These are phyloP conservation scores for Fregata magnificens DNA, from an alignment of 2,113 vertebrate species.

Conservation along the genomic window DNA sequence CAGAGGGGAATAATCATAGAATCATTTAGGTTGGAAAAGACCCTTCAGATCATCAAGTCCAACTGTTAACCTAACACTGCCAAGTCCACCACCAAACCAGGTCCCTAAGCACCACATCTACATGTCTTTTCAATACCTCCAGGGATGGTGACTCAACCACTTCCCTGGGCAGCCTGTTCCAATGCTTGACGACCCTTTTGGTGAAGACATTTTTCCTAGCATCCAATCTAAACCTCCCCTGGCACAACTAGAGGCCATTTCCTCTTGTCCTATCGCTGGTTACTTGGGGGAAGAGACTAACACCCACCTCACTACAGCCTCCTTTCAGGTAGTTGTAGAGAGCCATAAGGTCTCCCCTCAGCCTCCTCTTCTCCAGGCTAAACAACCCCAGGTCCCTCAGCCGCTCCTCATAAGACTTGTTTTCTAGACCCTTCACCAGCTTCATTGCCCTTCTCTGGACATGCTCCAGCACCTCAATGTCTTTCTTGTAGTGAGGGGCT, in stretches of 20 bases:
- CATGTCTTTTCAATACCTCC: background rate
- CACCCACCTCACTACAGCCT: background rate
- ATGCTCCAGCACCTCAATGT: background rate
- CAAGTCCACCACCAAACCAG: background rate
- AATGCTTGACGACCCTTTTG: background rate
- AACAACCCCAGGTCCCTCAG: background rate
- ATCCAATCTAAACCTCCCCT: background rate
- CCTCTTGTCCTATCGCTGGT: fast-evolving
- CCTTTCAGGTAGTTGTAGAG: background rate
- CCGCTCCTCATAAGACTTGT: background rate
- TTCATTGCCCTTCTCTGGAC: background rate
- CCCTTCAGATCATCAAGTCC: fast-evolving
- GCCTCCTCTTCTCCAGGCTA: background rate
- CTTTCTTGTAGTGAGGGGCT: background rate
- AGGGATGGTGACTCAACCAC: background rate
- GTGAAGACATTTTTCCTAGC: background rate
- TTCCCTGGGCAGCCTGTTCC: background rate
- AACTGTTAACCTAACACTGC: background rate
- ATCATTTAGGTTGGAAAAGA: background rate
- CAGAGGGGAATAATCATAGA: background rate
- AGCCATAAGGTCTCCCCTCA: background rate
- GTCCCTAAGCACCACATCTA: background rate
- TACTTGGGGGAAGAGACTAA: background rate
- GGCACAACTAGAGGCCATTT: background rate
- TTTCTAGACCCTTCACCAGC: background rate